These are phyloP conservation scores for Laterallus jamaicensis DNA, from an alignment of 2,113 vertebrate species.

Conservation along the genomic window DNA sequence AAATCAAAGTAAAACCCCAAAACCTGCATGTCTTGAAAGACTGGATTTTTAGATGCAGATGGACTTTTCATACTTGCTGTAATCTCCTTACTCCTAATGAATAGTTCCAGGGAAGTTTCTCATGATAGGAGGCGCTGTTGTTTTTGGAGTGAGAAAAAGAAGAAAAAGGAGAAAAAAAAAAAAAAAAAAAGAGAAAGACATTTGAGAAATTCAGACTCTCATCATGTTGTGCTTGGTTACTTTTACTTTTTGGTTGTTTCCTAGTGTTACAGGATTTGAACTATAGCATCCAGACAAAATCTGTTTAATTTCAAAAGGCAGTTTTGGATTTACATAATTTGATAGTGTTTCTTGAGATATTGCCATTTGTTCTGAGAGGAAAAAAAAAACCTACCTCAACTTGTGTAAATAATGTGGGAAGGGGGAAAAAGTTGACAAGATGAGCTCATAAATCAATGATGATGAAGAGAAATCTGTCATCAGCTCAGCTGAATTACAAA, in stretches of 20 bases:
- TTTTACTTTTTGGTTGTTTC: not conserved
- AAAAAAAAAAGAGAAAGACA: not conserved
- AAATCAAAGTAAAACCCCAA: not conserved
- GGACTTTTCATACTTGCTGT: not conserved
- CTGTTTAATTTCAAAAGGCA: not conserved
- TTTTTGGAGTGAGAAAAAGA: not conserved
- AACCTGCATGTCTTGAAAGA: not conserved
- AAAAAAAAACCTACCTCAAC: not conserved
- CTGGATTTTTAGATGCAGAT: not conserved
- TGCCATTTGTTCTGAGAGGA: not conserved
- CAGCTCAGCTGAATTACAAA: not conserved
- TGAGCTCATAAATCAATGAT: constrained; percentile 31
- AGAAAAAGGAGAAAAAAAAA: not conserved
- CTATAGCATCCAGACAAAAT: not conserved
- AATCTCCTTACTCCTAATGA: not conserved
- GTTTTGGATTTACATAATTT: not conserved
- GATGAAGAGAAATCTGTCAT: constrained; percentile 24
- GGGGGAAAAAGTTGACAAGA: not conserved
- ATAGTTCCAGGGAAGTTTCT: not conserved
- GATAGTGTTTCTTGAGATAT: not conserved
- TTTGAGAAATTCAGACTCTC: not conserved
- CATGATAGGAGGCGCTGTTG: not conserved
- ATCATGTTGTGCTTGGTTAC: not conserved
- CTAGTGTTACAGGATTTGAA: not conserved
- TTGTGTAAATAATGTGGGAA: constrained; percentile 10